Conservation (phyloP, 2,113 vertebrate genomes). For the Morphnarchus princeps region DNA sequence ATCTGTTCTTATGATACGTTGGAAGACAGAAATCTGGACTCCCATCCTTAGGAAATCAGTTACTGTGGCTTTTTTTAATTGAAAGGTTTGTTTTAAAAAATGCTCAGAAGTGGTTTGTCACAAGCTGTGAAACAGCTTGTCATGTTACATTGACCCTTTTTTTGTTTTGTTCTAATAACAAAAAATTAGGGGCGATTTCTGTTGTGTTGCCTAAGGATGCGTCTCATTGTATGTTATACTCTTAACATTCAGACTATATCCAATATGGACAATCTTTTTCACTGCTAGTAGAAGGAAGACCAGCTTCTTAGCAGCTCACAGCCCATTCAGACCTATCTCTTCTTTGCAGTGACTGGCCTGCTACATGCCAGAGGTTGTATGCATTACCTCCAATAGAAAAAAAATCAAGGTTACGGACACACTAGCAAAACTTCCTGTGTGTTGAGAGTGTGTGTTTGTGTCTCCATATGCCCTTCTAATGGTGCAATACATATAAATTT, state of each 20-base stretch:
- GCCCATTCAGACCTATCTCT: rapidly evolving
- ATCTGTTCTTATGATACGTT: neutral
- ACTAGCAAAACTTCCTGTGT: neutral
- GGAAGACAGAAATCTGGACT: neutral
- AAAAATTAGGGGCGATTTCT: neutral
- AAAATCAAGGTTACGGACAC: neutral
- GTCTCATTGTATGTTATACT: neutral
- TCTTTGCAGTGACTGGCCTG: neutral
- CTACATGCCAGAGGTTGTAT: neutral
- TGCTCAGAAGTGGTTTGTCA: neutral
- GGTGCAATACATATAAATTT: neutral
- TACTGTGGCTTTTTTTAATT: neutral
- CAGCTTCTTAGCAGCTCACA: neutral
- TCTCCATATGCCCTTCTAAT: neutral
- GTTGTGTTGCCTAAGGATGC: neutral
- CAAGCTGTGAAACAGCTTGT: neutral
- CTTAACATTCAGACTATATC: neutral
- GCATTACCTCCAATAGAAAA: neutral
- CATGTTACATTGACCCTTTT: neutral
- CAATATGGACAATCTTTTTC: neutral
- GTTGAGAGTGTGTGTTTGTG: neutral
- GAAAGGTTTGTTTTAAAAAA: neutral
- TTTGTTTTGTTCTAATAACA: neutral
- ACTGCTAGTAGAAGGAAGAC: neutral
- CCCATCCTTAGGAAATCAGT: neutral